Percentiles rank a stretch among this genome's conserved stretches.
These are phyloP conservation scores for Callimorpha dominula DNA, from an alignment of 2,888 invertebrate genomes.

Conservation along the genomic window DNA sequence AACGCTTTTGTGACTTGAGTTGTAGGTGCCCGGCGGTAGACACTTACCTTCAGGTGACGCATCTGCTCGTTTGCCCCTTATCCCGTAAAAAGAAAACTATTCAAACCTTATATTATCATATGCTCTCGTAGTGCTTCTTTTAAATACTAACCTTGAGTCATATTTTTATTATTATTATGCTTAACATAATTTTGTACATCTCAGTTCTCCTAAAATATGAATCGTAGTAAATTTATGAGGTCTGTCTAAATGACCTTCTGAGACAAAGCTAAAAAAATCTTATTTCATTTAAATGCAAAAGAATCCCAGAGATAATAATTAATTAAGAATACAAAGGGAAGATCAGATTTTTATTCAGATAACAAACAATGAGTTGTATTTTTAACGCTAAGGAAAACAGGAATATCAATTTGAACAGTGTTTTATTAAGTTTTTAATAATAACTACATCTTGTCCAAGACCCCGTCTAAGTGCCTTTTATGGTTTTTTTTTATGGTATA, in stretches of 20 bases:
- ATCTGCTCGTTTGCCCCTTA: no score
- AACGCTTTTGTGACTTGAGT: no score
- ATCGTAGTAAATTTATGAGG: neutral
- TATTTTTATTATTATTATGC: no score
- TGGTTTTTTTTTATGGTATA: no score
- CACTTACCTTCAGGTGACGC: no score
- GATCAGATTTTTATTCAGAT: constrained; percentile 37
- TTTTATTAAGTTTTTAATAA: constrained; percentile 4
- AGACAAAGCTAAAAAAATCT: constrained; percentile 14
- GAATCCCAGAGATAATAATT: constrained; percentile 42
- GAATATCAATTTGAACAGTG: constrained; percentile 4
- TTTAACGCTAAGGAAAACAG: constrained; percentile 16
- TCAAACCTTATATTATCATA: no score
- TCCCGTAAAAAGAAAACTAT: no score
- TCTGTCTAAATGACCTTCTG: neutral
- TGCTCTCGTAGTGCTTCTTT: no score
- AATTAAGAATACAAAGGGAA: constrained; percentile 42
- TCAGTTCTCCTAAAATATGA: neutral
- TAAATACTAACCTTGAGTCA: no score
- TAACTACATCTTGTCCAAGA: neutral
- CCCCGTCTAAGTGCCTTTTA: neutral
- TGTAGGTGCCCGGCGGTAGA: no score
- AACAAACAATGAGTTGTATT: constrained; percentile 33
- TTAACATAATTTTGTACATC: no score
- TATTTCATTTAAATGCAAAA: constrained; percentile 22